Percentiles rank a stretch among this genome's conserved stretches.
phyloP scores from a whole-genome alignment of 1,140 invertebrate genomes.

The Drosophila ercepeae region DNA sequence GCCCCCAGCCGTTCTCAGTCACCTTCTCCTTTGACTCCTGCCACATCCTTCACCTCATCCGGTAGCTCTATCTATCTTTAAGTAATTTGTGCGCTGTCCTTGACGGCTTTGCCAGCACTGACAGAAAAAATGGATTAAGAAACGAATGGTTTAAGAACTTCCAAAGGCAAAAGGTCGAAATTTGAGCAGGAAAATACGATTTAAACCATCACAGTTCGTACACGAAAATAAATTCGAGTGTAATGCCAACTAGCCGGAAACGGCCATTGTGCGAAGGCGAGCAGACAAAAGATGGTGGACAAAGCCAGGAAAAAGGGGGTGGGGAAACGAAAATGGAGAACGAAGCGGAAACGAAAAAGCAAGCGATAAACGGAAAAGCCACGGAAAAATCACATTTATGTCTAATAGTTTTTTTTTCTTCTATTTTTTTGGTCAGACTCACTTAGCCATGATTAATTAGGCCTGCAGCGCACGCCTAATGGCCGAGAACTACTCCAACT shows the following conservation, averaged over 20 bases:
- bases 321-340: neutral
- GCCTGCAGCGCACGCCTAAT: slow-evolving; percentile 71
- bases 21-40: slow-evolving; percentile 16
- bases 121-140: neutral
- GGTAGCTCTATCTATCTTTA: slow-evolving; percentile 60
- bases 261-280: slow-evolving; percentile 48
- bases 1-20: neutral
- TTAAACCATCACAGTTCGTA: too few relatives aligned
- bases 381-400: slow-evolving; percentile 70
- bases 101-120: neutral
- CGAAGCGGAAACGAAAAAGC: slow-evolving; percentile 20
- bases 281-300: slow-evolving; percentile 25
- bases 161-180: neutral
- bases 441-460: slow-evolving; percentile 76
- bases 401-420: slow-evolving; percentile 57
- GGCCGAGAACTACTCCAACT: slow-evolving; percentile 23
- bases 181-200: too few relatives aligned
- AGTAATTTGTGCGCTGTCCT: slow-evolving; percentile 70
- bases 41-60: slow-evolving; percentile 36
- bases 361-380: slow-evolving; percentile 33
- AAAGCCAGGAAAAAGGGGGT: neutral
- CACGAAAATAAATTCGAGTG: slow-evolving; percentile 8
- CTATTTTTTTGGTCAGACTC: slow-evolving; percentile 24
- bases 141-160: too few relatives aligned
- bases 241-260: slow-evolving; percentile 47